Evolutionary conservation across 2,888 invertebrate species (phyloP), one percentile per base, ranked within the genome.

Genomic region (Aleiodes alternator): DNA sequence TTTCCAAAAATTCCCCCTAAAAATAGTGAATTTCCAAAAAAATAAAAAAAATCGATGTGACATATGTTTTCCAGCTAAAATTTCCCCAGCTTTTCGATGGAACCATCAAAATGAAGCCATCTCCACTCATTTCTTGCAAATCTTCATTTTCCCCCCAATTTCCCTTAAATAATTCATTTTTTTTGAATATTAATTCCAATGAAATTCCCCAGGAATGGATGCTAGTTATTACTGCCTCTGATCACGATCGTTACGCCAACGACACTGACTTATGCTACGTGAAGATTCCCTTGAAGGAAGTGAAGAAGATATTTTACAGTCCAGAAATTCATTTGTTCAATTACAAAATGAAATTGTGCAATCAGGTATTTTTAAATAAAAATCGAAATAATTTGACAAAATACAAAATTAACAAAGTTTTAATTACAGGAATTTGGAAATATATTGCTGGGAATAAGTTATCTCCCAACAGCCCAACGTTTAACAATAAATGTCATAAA

Each of bases 381-480:
- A 1, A 66, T 12, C 16, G 29, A 14, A 57, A 59, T 69, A 48
- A 57, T 5, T 57, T 51, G 4, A 23, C 16, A 29, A 51, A 55
- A 38, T 16, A 5, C 8, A 14, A 16, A 53, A 34, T 8, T 23
- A 31, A 48, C 31, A 11, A 12, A 16, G 23, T 51, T 34, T 29
- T 31, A 51, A 48, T 61, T 57, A 85, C 79, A 91, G 91, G 90
- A 90, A 82, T 89, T 86, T 75, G 91, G 91, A 72, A 89, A 89
- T 68, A 85, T 91, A 81, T 82, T 90, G 76, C 84, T 91, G 80
- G 91, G 90, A 66, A 82, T 91, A 77, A 90, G 90, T 84, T 90
- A 90, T 81, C 86, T 91, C 76, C 91, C 91, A 34, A 91, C 91
- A 9, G 90, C 91, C 4, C 90, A 90, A 83, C 86, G 91, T 79